Conservation (phyloP, 2,888 invertebrate species). For the Dicycla oo region DNA sequence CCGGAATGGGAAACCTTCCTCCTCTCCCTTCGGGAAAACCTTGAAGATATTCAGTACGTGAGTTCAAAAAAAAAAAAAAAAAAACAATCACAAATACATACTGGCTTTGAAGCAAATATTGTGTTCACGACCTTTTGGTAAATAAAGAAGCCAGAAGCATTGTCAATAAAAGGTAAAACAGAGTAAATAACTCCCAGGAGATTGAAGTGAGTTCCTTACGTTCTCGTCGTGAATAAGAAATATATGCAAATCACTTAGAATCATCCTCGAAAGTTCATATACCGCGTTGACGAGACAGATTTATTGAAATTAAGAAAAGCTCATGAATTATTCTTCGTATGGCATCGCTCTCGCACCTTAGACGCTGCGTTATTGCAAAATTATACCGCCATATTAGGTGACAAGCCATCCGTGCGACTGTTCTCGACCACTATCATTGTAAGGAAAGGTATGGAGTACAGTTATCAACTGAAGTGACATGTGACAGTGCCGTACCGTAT, state of each 20-base stretch:
- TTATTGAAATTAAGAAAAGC: constrained; percentile 71
- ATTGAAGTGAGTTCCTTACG: constrained; percentile 29
- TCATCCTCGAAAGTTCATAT: constrained; percentile 49
- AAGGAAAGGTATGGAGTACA: constrained; percentile 65
- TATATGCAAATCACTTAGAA: constrained; percentile 52
- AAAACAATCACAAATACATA: constrained; percentile 27
- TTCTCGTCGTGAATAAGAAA: constrained; percentile 36
- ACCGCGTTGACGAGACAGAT: constrained; percentile 58
- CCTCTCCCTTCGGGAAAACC: constrained; percentile 11
- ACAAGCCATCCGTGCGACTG: constrained; percentile 56
- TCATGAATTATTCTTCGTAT: constrained; percentile 77
- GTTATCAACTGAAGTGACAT: constrained; percentile 57
- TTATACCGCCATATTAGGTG: constrained; percentile 68
- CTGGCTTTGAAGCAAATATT: constrained; percentile 38
- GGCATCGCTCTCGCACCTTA: constrained; percentile 68
- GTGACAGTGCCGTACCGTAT: constrained; percentile 53
- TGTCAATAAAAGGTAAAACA: constrained; percentile 41
- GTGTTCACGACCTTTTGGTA: constrained; percentile 11
- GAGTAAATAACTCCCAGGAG: constrained; percentile 27
- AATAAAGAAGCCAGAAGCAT: constrained; percentile 30
- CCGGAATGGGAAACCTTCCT: constrained; percentile 27
- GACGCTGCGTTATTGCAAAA: constrained; percentile 70
- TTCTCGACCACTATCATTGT: constrained; percentile 53
- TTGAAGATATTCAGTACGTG: constrained; percentile 11
- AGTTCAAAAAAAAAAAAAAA: constrained; percentile 19